Evolutionary conservation across 2,888 invertebrate species (phyloP).

Genomic region (Deilephila porcellus): DNA sequence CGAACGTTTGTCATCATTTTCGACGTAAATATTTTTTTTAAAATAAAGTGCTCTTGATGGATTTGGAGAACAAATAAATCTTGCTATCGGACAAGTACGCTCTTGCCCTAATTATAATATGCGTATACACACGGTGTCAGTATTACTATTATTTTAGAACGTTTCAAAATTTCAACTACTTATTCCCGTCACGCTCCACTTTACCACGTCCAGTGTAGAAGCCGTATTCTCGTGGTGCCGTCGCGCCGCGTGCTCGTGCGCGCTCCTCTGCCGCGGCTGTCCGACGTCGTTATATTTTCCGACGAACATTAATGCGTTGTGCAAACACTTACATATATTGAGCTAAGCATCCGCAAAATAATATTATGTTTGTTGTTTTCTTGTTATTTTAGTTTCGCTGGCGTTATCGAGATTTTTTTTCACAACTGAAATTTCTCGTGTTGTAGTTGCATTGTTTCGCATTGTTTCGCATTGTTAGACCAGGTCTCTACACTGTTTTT

Average conservation of each 20-base stretch:
- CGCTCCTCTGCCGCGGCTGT: not conserved
- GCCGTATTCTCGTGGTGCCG: slow-evolving; percentile 7
- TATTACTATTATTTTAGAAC: not conserved
- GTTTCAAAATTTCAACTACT: not conserved
- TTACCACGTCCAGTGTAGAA: not conserved
- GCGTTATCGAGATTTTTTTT: not conserved
- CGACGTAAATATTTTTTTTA: not conserved
- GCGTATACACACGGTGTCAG: not conserved
- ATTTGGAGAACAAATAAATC: not conserved
- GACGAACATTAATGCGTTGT: not conserved
- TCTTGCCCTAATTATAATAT: not conserved
- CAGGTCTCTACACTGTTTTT: too few relatives aligned
- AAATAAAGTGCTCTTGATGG: not conserved
- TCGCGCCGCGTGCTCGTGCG: slow-evolving; percentile 9
- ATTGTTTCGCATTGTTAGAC: too few relatives aligned
- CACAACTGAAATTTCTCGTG: not conserved
- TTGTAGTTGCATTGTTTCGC: too few relatives aligned
- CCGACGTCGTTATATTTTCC: not conserved
- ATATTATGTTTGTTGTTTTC: not conserved
- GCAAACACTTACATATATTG: not conserved
- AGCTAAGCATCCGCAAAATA: not conserved
- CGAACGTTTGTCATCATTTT: not conserved
- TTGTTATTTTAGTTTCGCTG: not conserved
- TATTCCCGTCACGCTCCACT: not conserved
- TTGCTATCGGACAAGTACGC: too few relatives aligned